phyloP scores from a whole-genome alignment of 2,888 invertebrate genomes.

The Xanthia togata region DNA sequence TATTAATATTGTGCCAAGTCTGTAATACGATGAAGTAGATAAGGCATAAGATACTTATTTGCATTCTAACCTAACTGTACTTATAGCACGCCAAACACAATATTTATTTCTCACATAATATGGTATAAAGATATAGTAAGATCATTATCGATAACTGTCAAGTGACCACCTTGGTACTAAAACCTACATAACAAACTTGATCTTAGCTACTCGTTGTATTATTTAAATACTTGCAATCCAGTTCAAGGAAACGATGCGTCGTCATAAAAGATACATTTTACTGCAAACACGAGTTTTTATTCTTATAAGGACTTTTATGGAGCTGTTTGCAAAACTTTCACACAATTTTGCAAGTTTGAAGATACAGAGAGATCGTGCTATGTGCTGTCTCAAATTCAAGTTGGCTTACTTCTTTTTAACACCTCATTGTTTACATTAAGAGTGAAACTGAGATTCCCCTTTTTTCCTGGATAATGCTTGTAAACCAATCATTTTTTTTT shows the following conservation, averaged over 20 bases:
- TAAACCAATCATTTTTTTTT: too few relatives aligned
- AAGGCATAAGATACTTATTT: conserved; percentile 41
- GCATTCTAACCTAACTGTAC: conserved; percentile 26
- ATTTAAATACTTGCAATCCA: conserved; percentile 80
- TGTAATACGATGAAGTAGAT: conserved; percentile 36
- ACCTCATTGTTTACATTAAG: too few relatives aligned
- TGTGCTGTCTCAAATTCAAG: neutral
- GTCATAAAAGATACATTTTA: conserved; percentile 51
- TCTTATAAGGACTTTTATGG: conserved; percentile 37
- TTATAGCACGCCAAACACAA: conserved; percentile 34
- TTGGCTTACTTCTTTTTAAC: neutral
- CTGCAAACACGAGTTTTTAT: conserved; percentile 37
- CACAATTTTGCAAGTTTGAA: conserved; percentile 14
- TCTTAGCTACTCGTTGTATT: conserved; percentile 65
- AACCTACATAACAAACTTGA: conserved; percentile 78
- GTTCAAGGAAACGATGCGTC: conserved; percentile 78
- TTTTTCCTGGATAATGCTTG: too few relatives aligned
- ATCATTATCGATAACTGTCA: conserved; percentile 63
- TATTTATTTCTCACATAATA: conserved; percentile 51
- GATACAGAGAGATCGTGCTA: conserved; percentile 3
- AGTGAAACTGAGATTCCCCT: too few relatives aligned
- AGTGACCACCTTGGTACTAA: conserved; percentile 72
- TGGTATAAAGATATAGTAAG: conserved; percentile 41
- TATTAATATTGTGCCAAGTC: conserved; percentile 53
- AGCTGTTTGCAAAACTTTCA: conserved; percentile 36